These are phyloP conservation scores for Archips crataeganus DNA, from an alignment of 2,888 invertebrate species.

Conservation along the genomic window DNA sequence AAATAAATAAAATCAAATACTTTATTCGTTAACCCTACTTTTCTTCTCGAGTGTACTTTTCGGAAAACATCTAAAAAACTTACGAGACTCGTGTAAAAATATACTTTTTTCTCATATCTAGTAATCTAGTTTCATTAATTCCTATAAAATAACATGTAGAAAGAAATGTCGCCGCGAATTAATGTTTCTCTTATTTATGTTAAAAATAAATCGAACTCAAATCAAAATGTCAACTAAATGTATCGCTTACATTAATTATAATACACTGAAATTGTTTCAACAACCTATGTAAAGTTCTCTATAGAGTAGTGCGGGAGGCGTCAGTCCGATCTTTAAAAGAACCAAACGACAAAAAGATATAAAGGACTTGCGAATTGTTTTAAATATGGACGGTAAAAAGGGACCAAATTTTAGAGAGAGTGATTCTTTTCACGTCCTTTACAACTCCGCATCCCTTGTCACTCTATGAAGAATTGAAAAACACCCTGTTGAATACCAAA, in stretches of 20 bases:
- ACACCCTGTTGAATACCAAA: conserved; percentile 11
- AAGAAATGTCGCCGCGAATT: conserved; percentile 76
- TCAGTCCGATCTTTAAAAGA: not conserved
- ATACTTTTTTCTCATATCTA: conserved; percentile 11
- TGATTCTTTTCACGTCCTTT: conserved; percentile 4
- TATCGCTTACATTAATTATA: conserved; percentile 53
- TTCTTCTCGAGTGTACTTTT: conserved; percentile 24
- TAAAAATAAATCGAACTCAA: conserved; percentile 50
- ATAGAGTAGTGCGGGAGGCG: conserved; percentile 25
- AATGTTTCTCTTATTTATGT: conserved; percentile 43
- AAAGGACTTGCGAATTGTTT: conserved; percentile 26
- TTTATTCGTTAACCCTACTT: conserved; percentile 10
- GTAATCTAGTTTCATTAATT: conserved; percentile 48
- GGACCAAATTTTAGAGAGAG: conserved; percentile 24
- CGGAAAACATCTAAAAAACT: conserved; percentile 25
- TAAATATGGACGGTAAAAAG: conserved; percentile 39
- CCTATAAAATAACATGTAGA: conserved; percentile 74
- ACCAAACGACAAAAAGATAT: conserved; percentile 11
- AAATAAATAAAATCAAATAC: conserved; percentile 50
- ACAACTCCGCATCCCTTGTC: conserved; percentile 3
- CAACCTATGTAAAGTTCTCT: conserved; percentile 36
- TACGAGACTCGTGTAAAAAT: conserved; percentile 39
- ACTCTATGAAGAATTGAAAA: conserved; percentile 33
- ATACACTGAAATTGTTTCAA: conserved; percentile 51
- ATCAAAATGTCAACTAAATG: conserved; percentile 50